Percentiles rank a stretch among this genome's conserved stretches.
phyloP scores from a whole-genome alignment of 2,797 vertebrate genomes.

The Graptemys geographica region DNA sequence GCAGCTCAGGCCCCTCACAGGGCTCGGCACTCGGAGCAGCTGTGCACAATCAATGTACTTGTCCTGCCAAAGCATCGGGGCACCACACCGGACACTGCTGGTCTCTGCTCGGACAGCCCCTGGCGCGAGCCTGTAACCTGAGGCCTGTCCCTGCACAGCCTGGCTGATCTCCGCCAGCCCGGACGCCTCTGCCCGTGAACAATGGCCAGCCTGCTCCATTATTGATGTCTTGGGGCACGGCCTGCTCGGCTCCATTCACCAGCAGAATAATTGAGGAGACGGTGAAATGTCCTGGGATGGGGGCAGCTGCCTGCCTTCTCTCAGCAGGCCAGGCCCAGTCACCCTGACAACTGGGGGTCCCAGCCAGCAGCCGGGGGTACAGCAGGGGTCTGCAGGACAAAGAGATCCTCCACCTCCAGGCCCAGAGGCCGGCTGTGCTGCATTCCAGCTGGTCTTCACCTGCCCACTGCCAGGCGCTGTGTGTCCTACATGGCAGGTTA shows the following conservation, averaged over 20 bases:
- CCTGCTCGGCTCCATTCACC: neutral
- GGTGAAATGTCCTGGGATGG: neutral
- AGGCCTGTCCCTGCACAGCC: neutral
- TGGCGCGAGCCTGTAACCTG: neutral
- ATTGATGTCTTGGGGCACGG: conserved; percentile 4
- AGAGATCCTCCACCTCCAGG: too few relatives aligned
- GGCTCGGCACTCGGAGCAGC: too few relatives aligned
- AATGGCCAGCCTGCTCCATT: conserved; percentile 17
- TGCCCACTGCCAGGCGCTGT: too few relatives aligned
- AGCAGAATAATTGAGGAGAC: conserved; percentile 9
- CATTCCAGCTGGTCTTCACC: too few relatives aligned
- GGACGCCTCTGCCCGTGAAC: neutral
- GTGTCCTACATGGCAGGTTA: too few relatives aligned
- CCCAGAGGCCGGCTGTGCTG: too few relatives aligned
- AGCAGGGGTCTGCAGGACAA: too few relatives aligned
- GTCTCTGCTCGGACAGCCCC: neutral
- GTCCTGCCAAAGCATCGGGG: too few relatives aligned
- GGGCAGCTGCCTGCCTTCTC: neutral
- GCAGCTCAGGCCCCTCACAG: too few relatives aligned
- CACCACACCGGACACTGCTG: neutral
- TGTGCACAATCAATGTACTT: neutral
- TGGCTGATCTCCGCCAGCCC: neutral
- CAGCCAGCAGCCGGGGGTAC: too few relatives aligned
- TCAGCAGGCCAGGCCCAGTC: neutral
- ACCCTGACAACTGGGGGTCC: neutral